Conservation (phyloP, 2,888 invertebrate genomes). For the Epirrita christyi region DNA sequence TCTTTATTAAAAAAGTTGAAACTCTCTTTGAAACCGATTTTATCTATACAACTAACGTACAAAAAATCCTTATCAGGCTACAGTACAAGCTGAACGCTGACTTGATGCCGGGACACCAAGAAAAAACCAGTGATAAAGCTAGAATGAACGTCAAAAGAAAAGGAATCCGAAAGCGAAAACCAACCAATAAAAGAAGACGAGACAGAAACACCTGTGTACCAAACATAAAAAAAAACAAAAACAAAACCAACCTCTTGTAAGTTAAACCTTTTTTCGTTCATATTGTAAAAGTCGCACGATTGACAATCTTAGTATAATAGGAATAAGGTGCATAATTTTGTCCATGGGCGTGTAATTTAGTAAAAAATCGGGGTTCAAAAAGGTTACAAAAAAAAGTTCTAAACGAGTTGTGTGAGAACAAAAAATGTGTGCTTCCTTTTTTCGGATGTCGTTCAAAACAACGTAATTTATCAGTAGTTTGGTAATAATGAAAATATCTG, state of each 20-base stretch:
- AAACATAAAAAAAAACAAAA: constrained; percentile 26
- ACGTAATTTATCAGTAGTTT: constrained; percentile 49
- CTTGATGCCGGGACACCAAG: no score
- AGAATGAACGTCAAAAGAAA: neutral
- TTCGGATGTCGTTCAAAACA: constrained; percentile 43
- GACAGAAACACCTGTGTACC: constrained; percentile 36
- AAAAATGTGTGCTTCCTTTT: constrained; percentile 57
- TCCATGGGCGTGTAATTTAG: neutral
- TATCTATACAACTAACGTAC: constrained; percentile 10
- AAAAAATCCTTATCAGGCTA: no score
- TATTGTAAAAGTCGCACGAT: neutral
- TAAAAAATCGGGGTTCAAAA: constrained; percentile 34
- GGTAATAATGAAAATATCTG: neutral
- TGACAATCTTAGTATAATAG: neutral
- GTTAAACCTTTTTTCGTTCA: constrained; percentile 8
- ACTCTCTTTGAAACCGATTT: neutral
- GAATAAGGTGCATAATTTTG: constrained; percentile 1
- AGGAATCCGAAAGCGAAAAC: constrained; percentile 10
- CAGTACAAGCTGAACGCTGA: no score
- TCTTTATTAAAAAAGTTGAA: no score
- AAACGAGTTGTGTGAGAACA: constrained; percentile 60
- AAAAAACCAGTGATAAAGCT: no score
- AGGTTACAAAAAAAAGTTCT: constrained; percentile 49
- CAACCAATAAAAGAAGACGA: constrained; percentile 29
- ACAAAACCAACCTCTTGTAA: constrained; percentile 24